Evolutionary conservation across 1,140 invertebrate genomes (phyloP).

Genomic region (Lordiphosa mommai): DNA sequence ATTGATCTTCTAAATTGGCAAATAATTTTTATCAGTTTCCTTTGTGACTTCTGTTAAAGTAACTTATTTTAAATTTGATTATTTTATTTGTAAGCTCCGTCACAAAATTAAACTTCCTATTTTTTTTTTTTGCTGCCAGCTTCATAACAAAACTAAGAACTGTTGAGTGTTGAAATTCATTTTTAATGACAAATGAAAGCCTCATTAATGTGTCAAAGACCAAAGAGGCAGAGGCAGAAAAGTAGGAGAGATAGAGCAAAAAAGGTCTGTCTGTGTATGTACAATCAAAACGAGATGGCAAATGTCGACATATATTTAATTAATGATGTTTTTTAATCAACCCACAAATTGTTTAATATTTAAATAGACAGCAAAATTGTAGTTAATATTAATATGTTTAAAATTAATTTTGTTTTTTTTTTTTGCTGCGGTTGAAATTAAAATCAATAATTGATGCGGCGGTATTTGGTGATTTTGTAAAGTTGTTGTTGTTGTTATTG

Average conservation of each 20-base stretch:
- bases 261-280: too few relatives aligned
- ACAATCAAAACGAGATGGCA: conserved; percentile 1
- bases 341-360: conserved; percentile 49
- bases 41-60: too few relatives aligned
- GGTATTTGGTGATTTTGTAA: background rate
- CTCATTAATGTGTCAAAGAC: conserved; percentile 26
- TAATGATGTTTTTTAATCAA: conserved; percentile 60
- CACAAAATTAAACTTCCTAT: background rate
- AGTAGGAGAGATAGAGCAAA: background rate
- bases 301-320: conserved; percentile 39
- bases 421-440: background rate
- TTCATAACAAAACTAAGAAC: conserved; percentile 1
- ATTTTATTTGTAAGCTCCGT: background rate
- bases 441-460: conserved; percentile 39
- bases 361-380: conserved; percentile 29
- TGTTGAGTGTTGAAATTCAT: conserved; percentile 38
- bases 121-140: background rate
- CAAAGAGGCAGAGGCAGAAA: background rate
- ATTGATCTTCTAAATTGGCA: too few relatives aligned
- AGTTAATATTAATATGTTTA: conserved; percentile 32
- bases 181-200: conserved; percentile 48
- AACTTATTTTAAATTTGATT: too few relatives aligned
- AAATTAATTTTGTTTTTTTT: conserved; percentile 5
- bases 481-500: background rate
- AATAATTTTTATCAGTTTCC: too few relatives aligned